Percentiles rank a stretch among this genome's conserved stretches.
These are phyloP conservation scores for Crossocerus cetratus DNA, from an alignment of 2,888 invertebrate genomes.

Conservation along the genomic window DNA sequence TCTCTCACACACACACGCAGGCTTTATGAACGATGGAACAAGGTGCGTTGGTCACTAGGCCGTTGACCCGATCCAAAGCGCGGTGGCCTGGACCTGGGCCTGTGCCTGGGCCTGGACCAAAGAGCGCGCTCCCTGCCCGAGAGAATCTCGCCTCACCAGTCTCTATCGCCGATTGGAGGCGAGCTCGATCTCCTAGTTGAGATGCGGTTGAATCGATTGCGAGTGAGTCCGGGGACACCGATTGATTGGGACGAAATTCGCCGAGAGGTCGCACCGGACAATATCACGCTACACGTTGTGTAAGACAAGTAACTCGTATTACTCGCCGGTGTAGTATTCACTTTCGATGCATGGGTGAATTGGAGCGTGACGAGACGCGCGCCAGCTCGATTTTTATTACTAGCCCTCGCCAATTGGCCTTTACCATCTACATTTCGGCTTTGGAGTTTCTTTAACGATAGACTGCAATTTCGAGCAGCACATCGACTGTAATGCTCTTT, in stretches of 20 bases:
- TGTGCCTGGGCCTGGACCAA: slow-evolving; percentile 59
- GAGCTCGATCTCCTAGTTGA: too few species aligned
- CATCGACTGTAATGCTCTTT: too few species aligned
- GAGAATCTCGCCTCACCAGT: slow-evolving; percentile 47
- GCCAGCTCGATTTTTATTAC: slow-evolving; percentile 47
- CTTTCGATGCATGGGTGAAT: slow-evolving; percentile 57
- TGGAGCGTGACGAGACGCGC: slow-evolving; percentile 46
- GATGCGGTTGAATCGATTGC: too few species aligned
- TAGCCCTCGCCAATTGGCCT: neutral
- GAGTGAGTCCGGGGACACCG: too few species aligned
- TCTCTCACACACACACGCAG: slow-evolving; percentile 27
- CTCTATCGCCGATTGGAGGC: slow-evolving; percentile 15
- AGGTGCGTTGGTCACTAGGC: slow-evolving; percentile 75
- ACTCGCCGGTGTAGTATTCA: slow-evolving; percentile 54
- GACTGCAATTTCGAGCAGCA: too few species aligned
- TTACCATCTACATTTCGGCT: too few species aligned
- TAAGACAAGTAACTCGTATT: slow-evolving; percentile 49
- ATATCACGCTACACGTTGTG: slow-evolving; percentile 41
- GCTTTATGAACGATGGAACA: slow-evolving; percentile 65
- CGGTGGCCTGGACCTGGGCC: slow-evolving; percentile 54
- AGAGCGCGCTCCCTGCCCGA: slow-evolving; percentile 66
- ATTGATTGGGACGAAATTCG: too few species aligned
- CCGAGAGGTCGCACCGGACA: slow-evolving; percentile 18
- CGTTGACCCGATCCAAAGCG: slow-evolving; percentile 74
- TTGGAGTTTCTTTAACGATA: too few species aligned